phyloP scores from a whole-genome alignment of 2,888 invertebrate genomes.

The Leistus spinibarbis region DNA sequence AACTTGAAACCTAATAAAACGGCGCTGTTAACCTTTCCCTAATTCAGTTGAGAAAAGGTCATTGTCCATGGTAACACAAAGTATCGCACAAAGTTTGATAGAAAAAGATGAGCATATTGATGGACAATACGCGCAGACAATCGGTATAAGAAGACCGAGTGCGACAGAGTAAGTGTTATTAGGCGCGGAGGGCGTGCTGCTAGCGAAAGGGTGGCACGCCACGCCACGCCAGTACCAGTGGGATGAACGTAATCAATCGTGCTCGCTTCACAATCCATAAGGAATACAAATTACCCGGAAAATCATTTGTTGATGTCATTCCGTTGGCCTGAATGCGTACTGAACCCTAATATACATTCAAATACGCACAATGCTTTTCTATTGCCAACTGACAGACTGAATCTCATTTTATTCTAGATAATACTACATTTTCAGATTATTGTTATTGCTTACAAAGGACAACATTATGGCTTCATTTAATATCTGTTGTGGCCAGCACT shows the following conservation, averaged over 20 bases:
- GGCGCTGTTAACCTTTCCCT: not conserved
- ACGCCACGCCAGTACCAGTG: not conserved
- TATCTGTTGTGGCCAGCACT: too few species aligned
- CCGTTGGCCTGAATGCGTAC: not conserved
- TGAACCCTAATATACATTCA: not conserved
- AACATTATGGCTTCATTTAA: too few species aligned
- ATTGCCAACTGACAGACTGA: not conserved
- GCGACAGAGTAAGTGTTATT: not conserved
- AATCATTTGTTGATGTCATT: slow-evolving; percentile 47
- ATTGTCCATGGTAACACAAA: not conserved
- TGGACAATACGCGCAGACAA: not conserved
- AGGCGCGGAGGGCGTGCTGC: not conserved
- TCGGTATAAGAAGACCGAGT: not conserved
- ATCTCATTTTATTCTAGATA: not conserved
- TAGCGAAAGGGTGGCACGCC: not conserved
- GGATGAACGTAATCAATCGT: slow-evolving; percentile 48
- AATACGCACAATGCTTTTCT: slow-evolving; percentile 1
- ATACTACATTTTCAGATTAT: not conserved
- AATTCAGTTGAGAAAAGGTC: not conserved
- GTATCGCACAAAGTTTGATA: not conserved
- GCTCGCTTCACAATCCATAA: slow-evolving; percentile 45
- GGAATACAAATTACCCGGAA: slow-evolving; percentile 50
- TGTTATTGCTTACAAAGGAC: too few species aligned
- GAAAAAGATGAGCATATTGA: not conserved
- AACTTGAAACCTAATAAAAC: not conserved